Evolutionary conservation across 2,113 vertebrate species (phyloP).

Genomic region (Triplophysa tibetana): DNA sequence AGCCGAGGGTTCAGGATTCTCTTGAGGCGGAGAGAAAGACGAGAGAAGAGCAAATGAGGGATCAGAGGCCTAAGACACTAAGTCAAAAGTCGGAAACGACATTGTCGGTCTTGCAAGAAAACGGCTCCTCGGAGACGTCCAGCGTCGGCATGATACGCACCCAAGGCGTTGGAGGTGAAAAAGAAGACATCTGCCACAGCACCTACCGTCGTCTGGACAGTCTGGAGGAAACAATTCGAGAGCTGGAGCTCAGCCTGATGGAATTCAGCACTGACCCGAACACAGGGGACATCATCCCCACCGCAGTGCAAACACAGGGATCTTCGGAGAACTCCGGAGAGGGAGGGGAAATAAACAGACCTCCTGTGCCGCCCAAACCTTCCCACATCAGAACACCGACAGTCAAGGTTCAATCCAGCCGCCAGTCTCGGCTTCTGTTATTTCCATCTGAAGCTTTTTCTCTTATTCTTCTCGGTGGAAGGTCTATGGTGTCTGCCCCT

Average conservation of each 20-base stretch:
- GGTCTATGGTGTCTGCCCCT: background rate
- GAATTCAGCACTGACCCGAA: constrained; percentile 77
- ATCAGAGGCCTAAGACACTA: background rate
- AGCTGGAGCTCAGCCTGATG: constrained; percentile 85
- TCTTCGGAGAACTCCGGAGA: constrained; percentile 6
- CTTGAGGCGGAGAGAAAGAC: constrained; percentile 48
- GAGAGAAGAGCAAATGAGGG: constrained; percentile 39
- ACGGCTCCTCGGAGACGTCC: constrained; percentile 3
- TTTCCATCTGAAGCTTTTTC: constrained; percentile 6
- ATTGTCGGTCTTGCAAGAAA: background rate
- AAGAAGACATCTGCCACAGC: constrained; percentile 52
- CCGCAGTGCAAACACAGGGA: background rate
- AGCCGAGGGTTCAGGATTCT: constrained; percentile 47
- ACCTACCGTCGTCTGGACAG: constrained; percentile 81
- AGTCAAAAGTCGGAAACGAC: constrained; percentile 5
- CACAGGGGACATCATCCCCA: constrained; percentile 43
- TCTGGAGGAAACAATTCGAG: constrained; percentile 88
- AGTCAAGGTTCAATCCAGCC: constrained; percentile 73
- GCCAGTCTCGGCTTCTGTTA: constrained; percentile 23
- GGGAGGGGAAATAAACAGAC: constrained; percentile 66
- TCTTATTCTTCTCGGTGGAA: constrained; percentile 34
- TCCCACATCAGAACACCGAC: constrained; percentile 57
- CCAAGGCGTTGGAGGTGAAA: constrained; percentile 37
- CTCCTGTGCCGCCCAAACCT: constrained; percentile 81
- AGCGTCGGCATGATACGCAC: background rate